A percentile compares a stretch with the other conserved stretches of the same genome.
Evolutionary conservation across 1,140 invertebrate genomes (phyloP).

Genomic region (Zaprionus nigranus): DNA sequence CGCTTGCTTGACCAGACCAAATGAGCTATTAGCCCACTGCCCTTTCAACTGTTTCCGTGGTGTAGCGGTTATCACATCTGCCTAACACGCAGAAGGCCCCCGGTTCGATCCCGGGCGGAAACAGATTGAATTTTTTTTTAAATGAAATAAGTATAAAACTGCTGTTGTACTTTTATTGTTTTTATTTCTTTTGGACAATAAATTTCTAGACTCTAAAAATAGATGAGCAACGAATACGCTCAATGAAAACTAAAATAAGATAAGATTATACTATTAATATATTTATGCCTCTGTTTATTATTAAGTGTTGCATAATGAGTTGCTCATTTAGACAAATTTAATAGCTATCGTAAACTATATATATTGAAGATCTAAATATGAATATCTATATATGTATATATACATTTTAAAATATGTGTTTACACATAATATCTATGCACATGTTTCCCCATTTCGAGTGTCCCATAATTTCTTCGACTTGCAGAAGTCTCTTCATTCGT

Average conservation of each 20-base stretch:
- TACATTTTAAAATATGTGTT: too few species aligned
- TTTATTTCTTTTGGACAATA: neutral
- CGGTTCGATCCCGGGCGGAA: slow-evolving; percentile 84
- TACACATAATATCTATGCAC: too few species aligned
- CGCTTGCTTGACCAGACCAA: neutral
- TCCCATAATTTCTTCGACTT: neutral
- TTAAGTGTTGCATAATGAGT: too few species aligned
- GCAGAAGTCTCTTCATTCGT: neutral
- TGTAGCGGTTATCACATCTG: slow-evolving; percentile 84
- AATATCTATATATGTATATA: too few species aligned
- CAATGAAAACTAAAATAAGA: neutral
- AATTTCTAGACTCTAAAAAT: neutral
- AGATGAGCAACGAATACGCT: neutral
- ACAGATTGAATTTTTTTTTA: slow-evolving; percentile 42
- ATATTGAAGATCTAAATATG: too few species aligned
- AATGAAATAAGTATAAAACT: too few species aligned
- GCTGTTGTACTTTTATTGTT: neutral
- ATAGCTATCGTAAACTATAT: too few species aligned
- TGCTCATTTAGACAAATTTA: too few species aligned
- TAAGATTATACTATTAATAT: neutral
- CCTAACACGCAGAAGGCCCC: slow-evolving; percentile 84
- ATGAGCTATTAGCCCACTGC: neutral
- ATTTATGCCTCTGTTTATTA: neutral
- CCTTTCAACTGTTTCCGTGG: slow-evolving; percentile 48
- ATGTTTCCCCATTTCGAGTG: too few species aligned